Evolutionary conservation across 2,888 invertebrate species (phyloP), one percentile per base, ranked within the genome.

Genomic region (Pristionchus japonicus): DNA sequence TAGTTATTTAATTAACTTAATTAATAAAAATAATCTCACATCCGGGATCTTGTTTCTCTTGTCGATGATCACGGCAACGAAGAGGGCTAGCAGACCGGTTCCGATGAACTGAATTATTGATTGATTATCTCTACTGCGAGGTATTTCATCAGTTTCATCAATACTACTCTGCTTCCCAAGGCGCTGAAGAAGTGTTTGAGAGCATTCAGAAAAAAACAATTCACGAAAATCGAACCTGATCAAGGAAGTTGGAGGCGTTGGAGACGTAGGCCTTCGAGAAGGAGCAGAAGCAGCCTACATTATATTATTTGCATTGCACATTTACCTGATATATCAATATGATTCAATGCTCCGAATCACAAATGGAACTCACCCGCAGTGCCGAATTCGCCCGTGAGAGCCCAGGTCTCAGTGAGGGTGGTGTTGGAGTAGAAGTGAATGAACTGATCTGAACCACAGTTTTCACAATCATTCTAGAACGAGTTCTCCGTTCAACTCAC

Each of bases 31-130:
- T 37, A 15, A 80, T 49, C 27, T 52, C 13, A 83, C 82, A 83
- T 83, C 82, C 52, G 64, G 43, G 34, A 86, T 74, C 49, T 86
- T 90, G 88, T 93, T 93, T 37, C 93, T 88, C 87, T 90, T 90
- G 89, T 93, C 93, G 88, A 92, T 90, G 83, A 93, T 89, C 27
- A 91, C 91, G 17, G 91, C 90, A 70, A 93, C 91, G 89, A 93
- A 93, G 82, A 93, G 90, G 20, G 91, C 89, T 31, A 93, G 91
- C 37, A 93, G 90, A 49, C 90, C 92, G 31, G 93, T 93, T 77
- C 93, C 93, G 82, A 92, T 91, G 64, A 93, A 89, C 92, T 92
- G 87, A 74, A 91, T 31, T 27, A 52, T 31, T 57, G n/a, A 40
- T 57, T 57, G 61, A 37, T 64, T 64, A 49, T 83, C 20, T 40